Percentiles rank a stretch among this genome's conserved stretches.
Conservation (phyloP, 2,797 vertebrate genomes). For the Ctenopoma multispine region DNA sequence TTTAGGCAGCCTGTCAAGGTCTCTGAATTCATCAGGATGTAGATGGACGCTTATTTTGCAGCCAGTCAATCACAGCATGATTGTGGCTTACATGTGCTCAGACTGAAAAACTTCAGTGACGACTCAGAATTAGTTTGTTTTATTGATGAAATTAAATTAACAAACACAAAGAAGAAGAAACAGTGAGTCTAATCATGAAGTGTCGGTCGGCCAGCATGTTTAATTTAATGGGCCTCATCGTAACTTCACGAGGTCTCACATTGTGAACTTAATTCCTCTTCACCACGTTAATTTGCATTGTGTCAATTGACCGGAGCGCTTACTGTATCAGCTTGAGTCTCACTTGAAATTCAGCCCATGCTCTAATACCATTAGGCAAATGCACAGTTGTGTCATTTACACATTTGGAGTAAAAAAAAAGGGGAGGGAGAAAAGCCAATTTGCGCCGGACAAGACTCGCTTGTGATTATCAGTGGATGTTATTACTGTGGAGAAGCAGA, state of each 20-base stretch:
- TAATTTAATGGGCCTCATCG: conserved; percentile 80
- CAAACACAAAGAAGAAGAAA: conserved; percentile 45
- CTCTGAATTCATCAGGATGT: conserved; percentile 69
- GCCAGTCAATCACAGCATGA: conserved; percentile 43
- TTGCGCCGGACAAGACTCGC: conserved; percentile 74
- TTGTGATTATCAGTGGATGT: conserved; percentile 83
- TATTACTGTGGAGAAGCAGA: conserved; percentile 81
- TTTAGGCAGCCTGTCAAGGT: conserved; percentile 75
- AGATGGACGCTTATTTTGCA: conserved; percentile 46
- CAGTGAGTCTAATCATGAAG: conserved; percentile 65
- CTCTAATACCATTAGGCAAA: conserved; percentile 81
- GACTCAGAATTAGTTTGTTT: conserved; percentile 75
- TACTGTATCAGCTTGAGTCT: conserved; percentile 76
- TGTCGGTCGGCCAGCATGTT: conserved; percentile 66
- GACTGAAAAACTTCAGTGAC: conserved; percentile 34
- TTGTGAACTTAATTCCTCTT: conserved; percentile 83
- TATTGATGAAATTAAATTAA: conserved; percentile 80
- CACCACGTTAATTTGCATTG: conserved; percentile 78
- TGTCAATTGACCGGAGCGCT: conserved; percentile 80
- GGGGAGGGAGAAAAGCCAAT: conserved; percentile 76
- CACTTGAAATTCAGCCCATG: conserved; percentile 79
- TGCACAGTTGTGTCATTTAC: conserved; percentile 84
- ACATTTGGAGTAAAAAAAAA: conserved; percentile 67
- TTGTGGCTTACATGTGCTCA: conserved; percentile 26
- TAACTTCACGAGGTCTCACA: conserved; percentile 72